Percentiles rank a stretch among this genome's conserved stretches.
These are phyloP conservation scores for Babylonia areolata DNA, from an alignment of 1,140 invertebrate genomes.

Conservation along the genomic window DNA sequence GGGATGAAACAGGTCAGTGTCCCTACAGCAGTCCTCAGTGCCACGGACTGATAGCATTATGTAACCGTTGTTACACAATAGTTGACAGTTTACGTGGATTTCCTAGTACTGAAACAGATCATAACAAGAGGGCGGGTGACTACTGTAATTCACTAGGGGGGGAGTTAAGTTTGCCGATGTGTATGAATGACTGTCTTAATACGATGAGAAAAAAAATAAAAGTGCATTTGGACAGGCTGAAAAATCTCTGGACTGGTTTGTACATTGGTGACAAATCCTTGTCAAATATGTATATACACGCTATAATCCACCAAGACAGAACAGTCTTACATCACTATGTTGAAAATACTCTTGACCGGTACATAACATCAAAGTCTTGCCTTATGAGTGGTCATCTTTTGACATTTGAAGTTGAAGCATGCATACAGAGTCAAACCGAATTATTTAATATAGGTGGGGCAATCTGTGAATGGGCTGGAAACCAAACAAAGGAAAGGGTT, in stretches of 20 bases:
- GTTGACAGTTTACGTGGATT: background rate
- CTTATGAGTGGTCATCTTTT: too few species aligned
- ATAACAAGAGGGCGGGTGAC: background rate
- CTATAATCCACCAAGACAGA: too few species aligned
- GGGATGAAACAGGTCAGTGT: background rate
- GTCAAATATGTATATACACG: background rate
- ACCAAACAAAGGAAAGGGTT: too few species aligned
- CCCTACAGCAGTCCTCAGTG: background rate
- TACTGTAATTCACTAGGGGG: background rate
- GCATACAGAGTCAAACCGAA: too few species aligned
- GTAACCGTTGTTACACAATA: background rate
- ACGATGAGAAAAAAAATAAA: background rate
- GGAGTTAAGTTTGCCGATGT: background rate
- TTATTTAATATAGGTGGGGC: too few species aligned
- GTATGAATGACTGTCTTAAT: background rate
- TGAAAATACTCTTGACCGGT: too few species aligned
- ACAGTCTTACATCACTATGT: too few species aligned
- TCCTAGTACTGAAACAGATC: background rate
- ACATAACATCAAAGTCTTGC: too few species aligned
- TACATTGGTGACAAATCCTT: background rate
- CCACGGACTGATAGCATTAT: background rate
- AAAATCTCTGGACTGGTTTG: background rate
- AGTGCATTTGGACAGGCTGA: background rate
- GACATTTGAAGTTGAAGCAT: too few species aligned
- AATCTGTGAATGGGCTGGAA: too few species aligned